Evolutionary conservation across 2,888 invertebrate species (phyloP).

Genomic region (Agrilus cyanescens): DNA sequence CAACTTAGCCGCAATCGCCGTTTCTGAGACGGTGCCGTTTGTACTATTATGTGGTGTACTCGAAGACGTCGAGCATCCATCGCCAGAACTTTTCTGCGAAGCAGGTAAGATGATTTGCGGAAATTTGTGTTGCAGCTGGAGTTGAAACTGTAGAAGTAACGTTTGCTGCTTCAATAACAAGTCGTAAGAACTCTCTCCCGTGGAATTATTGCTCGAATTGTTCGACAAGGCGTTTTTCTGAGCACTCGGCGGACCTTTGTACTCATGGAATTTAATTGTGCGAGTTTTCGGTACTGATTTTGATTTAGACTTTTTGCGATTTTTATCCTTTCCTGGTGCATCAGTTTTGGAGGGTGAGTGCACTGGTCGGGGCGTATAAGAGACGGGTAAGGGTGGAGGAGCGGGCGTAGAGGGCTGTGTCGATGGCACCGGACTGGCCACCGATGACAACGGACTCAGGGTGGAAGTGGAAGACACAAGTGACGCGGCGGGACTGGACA

Average conservation of each 20-base stretch:
- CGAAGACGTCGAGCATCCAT: conserved; percentile 10
- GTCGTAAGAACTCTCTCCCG: conserved; percentile 77
- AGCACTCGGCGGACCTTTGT: conserved; percentile 80
- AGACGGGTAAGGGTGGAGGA: conserved; percentile 42
- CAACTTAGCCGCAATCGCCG: conserved; percentile 33
- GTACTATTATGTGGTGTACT: conserved; percentile 32
- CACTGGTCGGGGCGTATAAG: conserved; percentile 39
- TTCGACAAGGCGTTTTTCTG: conserved; percentile 53
- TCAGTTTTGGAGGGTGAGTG: conserved; percentile 34
- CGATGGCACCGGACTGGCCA: conserved; percentile 44
- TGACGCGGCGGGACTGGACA: conserved; percentile 34
- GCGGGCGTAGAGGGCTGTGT: conserved; percentile 41
- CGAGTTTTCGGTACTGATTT: conserved; percentile 71
- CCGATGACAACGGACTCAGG: conserved; percentile 54
- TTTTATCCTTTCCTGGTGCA: conserved; percentile 65
- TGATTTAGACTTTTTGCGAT: conserved; percentile 69
- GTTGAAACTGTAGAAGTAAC: conserved; percentile 74
- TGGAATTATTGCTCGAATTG: conserved; percentile 30
- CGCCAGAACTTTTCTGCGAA: conserved; percentile 40
- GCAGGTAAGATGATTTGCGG: conserved; percentile 73
- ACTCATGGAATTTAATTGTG: conserved; percentile 95
- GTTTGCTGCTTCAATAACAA: conserved; percentile 89
- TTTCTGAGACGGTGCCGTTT: conserved; percentile 33
- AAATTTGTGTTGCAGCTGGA: conserved; percentile 73
- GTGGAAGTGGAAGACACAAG: conserved; percentile 53